phyloP scores from a whole-genome alignment of 2,113 vertebrate genomes.

The Merops nubicus region DNA sequence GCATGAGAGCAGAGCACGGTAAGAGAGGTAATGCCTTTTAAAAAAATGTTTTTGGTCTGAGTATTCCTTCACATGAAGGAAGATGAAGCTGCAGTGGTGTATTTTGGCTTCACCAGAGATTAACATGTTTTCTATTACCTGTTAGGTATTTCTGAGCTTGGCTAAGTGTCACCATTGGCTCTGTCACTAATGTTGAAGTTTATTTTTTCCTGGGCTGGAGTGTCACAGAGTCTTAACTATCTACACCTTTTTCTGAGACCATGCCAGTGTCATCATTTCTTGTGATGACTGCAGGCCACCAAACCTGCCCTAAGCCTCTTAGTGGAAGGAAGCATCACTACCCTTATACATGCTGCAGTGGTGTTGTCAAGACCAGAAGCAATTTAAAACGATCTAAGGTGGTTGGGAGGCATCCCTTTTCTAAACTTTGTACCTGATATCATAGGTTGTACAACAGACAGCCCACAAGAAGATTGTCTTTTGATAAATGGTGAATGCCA shows the following conservation, averaged over 20 bases:
- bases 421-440: neutral
- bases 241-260: neutral
- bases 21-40: neutral
- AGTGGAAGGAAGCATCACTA: neutral
- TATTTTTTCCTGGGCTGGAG: neutral
- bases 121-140: neutral
- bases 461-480: neutral
- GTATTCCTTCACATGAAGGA: neutral
- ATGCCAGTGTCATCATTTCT: neutral
- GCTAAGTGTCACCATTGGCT: neutral
- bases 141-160: neutral
- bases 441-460: neutral
- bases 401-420: neutral
- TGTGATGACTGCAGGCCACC: neutral
- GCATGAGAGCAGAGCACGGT: accelerated
- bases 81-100: neutral
- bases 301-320: neutral
- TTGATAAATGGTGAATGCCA: neutral
- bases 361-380: neutral
- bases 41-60: neutral
- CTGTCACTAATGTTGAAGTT: neutral
- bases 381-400: neutral
- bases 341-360: accelerated
- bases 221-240: neutral
- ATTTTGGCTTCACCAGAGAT: neutral